Evolutionary conservation across 1,140 invertebrate genomes (phyloP), one percentile per base, ranked within the genome.

Genomic region (Hesperophylax magnus): DNA sequence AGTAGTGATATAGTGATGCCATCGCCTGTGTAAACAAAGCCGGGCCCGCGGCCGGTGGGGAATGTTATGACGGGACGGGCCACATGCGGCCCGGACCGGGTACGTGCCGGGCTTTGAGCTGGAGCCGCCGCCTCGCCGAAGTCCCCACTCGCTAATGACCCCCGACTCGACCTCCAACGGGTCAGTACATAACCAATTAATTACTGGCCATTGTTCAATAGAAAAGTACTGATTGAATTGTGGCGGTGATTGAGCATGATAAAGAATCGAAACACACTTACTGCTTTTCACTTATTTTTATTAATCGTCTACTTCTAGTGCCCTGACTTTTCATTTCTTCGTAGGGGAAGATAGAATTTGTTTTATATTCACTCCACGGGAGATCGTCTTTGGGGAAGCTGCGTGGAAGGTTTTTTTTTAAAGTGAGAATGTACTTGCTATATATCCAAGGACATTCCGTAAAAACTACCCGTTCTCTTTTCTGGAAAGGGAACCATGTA

Each of bases 101-200:
- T 9, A 61, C 20, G 2, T 56, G 17, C 54, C 54, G 17, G 60
- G 34, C 63, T 67, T 67, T 67, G 63, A 34, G 31, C 11, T 17
- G 14, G 24, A 24, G 61, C 61, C 61, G 61, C 20, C 20, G 61
- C 20, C 20, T 24, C 61, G 24, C 20, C 20, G 61, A 18, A 14
- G 22, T 24, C 60, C 20, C 14, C 24, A 61, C 60, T 61, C 63
- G 27, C 63, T 67, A 67, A 67, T 67, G 63, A 67, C 63, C 63
- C 63, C 63, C 34, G 63, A 67, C 63, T 47, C 27, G 27, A 67
- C 63, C 63, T 67, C 17, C 34, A 15, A 18, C 31, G 63, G 63
- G 63, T 67, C 63, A 67, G 63, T 3, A 9, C 3, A 67, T 3
- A 67, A 67, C 24, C 27, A 65, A 67, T 67, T 67, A 31, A 67